Conservation (phyloP, 2,797 vertebrate species). For the Eurystomus glaucurus region DNA sequence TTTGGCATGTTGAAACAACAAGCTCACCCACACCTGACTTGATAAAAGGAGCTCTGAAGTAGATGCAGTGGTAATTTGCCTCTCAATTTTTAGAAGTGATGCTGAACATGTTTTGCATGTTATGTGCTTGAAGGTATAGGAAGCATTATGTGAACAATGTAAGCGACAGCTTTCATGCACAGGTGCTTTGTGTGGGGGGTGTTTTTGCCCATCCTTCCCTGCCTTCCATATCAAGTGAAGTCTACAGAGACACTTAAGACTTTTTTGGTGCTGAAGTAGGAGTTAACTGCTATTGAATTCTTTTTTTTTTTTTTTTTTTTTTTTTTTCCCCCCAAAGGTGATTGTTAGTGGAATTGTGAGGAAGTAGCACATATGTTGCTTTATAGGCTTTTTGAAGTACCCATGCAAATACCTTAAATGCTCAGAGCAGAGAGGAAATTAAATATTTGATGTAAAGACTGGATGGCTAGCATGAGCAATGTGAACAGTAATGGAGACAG, state of each 20-base stretch:
- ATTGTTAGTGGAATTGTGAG: neutral
- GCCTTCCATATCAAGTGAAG: neutral
- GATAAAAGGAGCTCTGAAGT: neutral
- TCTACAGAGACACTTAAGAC: neutral
- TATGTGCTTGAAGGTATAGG: neutral
- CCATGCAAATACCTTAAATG: neutral
- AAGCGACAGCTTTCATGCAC: neutral
- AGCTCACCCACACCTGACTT: neutral
- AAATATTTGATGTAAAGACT: neutral
- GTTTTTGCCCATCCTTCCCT: too few species aligned
- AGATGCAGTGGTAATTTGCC: neutral
- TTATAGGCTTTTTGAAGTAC: neutral
- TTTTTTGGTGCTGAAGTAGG: neutral
- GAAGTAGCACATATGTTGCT: neutral
- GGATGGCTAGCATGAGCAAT: neutral
- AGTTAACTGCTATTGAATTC: neutral
- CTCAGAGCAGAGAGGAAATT: neutral
- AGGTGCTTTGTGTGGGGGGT: accelerated
- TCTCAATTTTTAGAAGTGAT: neutral
- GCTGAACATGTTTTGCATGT: neutral
- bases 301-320: neutral
- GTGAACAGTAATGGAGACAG: neutral
- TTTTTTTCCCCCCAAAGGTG: neutral
- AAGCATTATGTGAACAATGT: neutral
- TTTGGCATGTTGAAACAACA: slow-evolving; percentile 34